Percentiles rank a stretch among this genome's conserved stretches.
Evolutionary conservation across 1,140 invertebrate genomes (phyloP).

Genomic region (Euwallacea fornicatus): DNA sequence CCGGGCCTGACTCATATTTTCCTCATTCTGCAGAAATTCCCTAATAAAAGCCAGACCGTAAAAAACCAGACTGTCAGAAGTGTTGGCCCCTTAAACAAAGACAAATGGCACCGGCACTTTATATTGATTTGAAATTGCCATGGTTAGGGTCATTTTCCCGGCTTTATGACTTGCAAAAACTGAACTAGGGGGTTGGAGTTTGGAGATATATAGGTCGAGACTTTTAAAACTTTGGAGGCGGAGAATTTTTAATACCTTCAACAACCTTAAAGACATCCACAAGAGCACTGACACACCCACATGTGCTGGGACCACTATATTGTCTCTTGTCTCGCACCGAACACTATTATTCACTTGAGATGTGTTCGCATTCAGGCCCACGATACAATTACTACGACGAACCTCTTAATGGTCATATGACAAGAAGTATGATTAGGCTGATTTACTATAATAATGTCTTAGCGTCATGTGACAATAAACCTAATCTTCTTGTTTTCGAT

Average conservation of each 20-base stretch:
- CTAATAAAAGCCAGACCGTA: slow-evolving; percentile 15
- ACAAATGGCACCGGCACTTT: slow-evolving; percentile 21
- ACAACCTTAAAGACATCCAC: too few species aligned
- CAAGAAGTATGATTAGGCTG: background rate
- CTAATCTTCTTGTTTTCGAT: background rate
- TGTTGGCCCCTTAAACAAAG: slow-evolving; percentile 21
- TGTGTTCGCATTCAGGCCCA: too few species aligned
- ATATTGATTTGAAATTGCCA: slow-evolving; percentile 21
- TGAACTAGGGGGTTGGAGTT: background rate
- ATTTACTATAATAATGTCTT: background rate
- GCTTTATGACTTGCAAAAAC: slow-evolving; percentile 20
- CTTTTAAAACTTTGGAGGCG: slow-evolving; percentile 3
- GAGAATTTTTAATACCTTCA: too few species aligned
- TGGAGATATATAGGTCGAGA: slow-evolving; percentile 9
- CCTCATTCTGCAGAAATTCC: slow-evolving; percentile 15
- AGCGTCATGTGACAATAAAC: background rate
- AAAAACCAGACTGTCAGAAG: slow-evolving; percentile 22
- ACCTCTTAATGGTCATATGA: too few species aligned
- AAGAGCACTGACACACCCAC: too few species aligned
- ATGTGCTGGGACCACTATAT: too few species aligned
- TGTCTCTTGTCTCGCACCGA: too few species aligned
- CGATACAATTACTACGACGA: too few species aligned
- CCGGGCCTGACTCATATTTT: slow-evolving; percentile 13
- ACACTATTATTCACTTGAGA: too few species aligned
- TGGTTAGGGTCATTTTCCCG: slow-evolving; percentile 19